Evolutionary conservation across 2,888 invertebrate species (phyloP).

Genomic region (Athetis lepigone): DNA sequence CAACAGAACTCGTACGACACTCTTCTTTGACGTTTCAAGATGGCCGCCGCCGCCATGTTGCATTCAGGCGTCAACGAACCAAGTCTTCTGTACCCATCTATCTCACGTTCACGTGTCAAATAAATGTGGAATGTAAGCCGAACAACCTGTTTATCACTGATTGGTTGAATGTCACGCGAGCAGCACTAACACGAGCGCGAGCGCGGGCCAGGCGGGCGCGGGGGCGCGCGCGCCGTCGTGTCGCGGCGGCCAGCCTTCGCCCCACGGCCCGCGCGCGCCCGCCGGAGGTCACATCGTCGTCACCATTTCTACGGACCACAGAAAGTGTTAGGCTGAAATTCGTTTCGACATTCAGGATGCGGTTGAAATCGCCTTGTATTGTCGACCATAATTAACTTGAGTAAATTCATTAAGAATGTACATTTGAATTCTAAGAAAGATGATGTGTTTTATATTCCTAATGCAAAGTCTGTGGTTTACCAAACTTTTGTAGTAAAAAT

Average conservation of each 20-base stretch:
- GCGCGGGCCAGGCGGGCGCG: conserved; percentile 54
- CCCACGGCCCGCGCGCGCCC: conserved; percentile 79
- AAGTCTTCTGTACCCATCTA: not conserved
- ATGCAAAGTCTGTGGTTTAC: too few species aligned
- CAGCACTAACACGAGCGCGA: conserved; percentile 48
- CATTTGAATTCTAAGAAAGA: too few species aligned
- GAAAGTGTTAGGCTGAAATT: too few species aligned
- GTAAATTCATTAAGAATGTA: too few species aligned
- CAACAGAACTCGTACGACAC: too few species aligned
- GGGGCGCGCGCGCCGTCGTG: conserved; percentile 53
- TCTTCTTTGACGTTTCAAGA: not conserved
- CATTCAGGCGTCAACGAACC: not conserved
- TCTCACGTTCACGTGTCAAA: conserved; percentile 11
- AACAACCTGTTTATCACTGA: conserved; percentile 55
- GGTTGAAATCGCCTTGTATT: too few species aligned
- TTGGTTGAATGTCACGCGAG: conserved; percentile 70
- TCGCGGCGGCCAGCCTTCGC: conserved; percentile 81
- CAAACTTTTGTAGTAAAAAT: too few species aligned
- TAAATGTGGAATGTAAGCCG: conserved; percentile 29
- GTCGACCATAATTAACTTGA: too few species aligned
- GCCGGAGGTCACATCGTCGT: conserved; percentile 87
- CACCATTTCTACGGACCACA: conserved; percentile 77
- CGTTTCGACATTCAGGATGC: too few species aligned
- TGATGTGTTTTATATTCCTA: too few species aligned
- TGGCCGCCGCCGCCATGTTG: not conserved